Conservation (phyloP, 2,113 vertebrate species). For the Lepus timidus region DNA sequence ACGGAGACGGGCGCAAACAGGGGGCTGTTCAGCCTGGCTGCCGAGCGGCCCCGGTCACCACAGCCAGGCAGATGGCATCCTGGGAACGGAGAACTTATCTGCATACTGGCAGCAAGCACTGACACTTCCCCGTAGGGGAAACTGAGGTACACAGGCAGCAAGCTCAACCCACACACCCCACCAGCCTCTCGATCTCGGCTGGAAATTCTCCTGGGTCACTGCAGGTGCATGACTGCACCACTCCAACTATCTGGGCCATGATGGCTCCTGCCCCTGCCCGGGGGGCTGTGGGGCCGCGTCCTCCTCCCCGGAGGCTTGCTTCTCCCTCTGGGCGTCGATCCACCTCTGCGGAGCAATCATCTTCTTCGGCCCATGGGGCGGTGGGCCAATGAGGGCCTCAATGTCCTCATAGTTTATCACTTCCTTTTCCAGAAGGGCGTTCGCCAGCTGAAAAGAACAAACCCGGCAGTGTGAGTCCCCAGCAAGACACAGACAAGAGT, state of each 20-base stretch:
- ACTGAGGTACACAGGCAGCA: background rate
- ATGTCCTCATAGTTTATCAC: conserved; percentile 98
- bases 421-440: conserved; percentile 94
- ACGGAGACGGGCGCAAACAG: background rate
- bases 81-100: accelerated
- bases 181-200: no score
- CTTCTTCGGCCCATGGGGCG: conserved; percentile 95
- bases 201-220: background rate
- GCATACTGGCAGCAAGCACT: background rate
- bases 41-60: background rate
- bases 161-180: background rate
- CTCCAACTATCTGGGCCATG: conserved; percentile 85
- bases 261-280: conserved; percentile 84
- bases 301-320: conserved; percentile 92
- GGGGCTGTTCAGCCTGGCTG: background rate
- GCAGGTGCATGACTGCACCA: background rate
- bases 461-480: background rate
- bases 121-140: background rate
- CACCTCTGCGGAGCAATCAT: conserved; percentile 96
- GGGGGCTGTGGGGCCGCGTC: conserved; percentile 85
- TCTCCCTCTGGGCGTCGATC: conserved; percentile 94
- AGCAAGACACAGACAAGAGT: background rate
- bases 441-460: conserved; percentile 91
- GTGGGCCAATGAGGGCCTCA: conserved; percentile 94
- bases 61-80: background rate